These are phyloP conservation scores for Holotrichia oblita DNA, from an alignment of 1,140 invertebrate species.

Conservation along the genomic window DNA sequence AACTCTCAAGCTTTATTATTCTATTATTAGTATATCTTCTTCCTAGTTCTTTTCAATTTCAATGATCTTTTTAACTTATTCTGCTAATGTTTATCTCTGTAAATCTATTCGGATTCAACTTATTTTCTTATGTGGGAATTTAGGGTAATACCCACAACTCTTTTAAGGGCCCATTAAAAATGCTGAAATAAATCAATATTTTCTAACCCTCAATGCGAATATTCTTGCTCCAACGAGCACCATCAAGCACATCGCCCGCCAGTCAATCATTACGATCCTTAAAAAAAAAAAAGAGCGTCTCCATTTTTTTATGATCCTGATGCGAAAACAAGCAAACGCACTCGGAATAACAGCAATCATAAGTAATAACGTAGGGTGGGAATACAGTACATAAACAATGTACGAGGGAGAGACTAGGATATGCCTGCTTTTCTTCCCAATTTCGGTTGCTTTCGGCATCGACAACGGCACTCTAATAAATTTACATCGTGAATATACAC, in stretches of 20 bases:
- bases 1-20: no score
- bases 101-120: no score
- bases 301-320: not conserved
- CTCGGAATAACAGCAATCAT: conserved; percentile 38
- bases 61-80: no score
- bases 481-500: not conserved
- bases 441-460: not conserved
- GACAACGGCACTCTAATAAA: not conserved
- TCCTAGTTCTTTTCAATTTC: no score
- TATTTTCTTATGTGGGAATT: no score
- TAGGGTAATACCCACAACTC: no score
- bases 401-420: not conserved
- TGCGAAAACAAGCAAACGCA: conserved; percentile 29
- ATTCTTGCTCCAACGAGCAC: not conserved
- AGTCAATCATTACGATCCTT: not conserved
- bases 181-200: not conserved
- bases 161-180: no score
- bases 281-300: not conserved
- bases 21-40: no score
- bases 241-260: not conserved
- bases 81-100: no score
- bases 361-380: not conserved
- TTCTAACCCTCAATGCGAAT: not conserved
- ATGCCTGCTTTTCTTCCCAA: not conserved
- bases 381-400: not conserved